Evolutionary conservation across 1,140 invertebrate species (phyloP), one percentile per base, ranked within the genome.

Genomic region (Alviniconcha marisindica): DNA sequence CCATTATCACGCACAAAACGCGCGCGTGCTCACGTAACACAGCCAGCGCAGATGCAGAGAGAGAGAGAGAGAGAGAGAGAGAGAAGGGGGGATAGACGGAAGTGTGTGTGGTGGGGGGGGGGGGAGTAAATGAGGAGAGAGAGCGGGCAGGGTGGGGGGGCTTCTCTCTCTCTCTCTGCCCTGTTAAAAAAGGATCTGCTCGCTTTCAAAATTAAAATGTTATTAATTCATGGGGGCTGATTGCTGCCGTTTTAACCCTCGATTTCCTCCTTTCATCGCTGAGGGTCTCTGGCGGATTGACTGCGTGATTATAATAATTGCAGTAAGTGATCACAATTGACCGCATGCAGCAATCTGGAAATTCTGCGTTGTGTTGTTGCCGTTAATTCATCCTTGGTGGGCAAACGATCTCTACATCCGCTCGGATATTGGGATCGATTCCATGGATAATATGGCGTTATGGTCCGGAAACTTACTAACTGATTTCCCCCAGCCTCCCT

Each of bases 351-450:
- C 76, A 54, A 10, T 2, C 56, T n/a, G 21, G 60, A 54, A 18
- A 18, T 40, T 76, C 18, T 21, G 73, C 31, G 10, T 14, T 76
- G 48, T 48, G 31, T 51, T 54, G 42, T 76, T 40, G 73, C 10
- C 51, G 44, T 76, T 24, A 40, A 71, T 71, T 71, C 36, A 71
- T 71, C 69, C 69, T 24, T 71, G 69, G 36, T 71, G 69, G 24
- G 31, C 69, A 71, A 40, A 71, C 69, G 36, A 71, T 71, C 36
- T 38, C n/a, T 18, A 21, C 36, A 14, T 54, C 56, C 31, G n/a
- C 36, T 80, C 78, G 78, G 78, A 80, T 80, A 80, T 80, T 80
- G 60, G 33, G 31, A 69, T 80, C 40, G 78, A 80, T 80, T 44
- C 5, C 24, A 76, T 21, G 69, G 36, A 40, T 21, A 28, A 69